Conservation (phyloP, 2,888 invertebrate species). For the Scaptodrosophila latifasciaeformis region DNA sequence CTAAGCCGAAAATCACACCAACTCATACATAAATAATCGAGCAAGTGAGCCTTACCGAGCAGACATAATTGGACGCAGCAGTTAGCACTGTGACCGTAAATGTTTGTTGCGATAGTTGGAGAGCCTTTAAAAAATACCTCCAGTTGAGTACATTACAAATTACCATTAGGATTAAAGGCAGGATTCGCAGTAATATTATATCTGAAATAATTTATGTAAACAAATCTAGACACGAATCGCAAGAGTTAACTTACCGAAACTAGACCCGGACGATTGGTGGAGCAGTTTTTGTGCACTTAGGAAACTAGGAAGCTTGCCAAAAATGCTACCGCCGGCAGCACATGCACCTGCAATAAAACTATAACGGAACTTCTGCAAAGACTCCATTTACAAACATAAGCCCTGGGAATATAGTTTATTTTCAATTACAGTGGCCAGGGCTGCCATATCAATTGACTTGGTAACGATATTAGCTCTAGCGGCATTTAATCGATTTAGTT, state of each 20-base stretch:
- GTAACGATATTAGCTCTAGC: too few species aligned
- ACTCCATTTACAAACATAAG: slow-evolving; percentile 29
- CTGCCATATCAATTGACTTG: too few species aligned
- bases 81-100: slow-evolving; percentile 78
- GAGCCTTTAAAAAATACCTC: slow-evolving; percentile 78
- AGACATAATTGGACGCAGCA: slow-evolving; percentile 79
- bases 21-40: neutral
- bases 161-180: slow-evolving; percentile 77
- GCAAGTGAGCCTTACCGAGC: slow-evolving; percentile 75
- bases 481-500: too few species aligned
- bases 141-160: slow-evolving; percentile 77
- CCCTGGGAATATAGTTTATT: too few species aligned
- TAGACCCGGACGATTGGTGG: slow-evolving; percentile 1
- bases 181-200: slow-evolving; percentile 59
- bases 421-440: too few species aligned
- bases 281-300: slow-evolving; percentile 37
- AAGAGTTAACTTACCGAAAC: slow-evolving; percentile 17
- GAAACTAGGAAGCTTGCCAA: slow-evolving; percentile 77
- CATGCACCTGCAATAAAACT: slow-evolving; percentile 76
- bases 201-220: slow-evolving; percentile 36
- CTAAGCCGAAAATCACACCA: slow-evolving; percentile 68
- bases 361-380: slow-evolving; percentile 55
- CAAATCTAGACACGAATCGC: neutral
- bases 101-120: slow-evolving; percentile 77
- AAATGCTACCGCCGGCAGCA: slow-evolving; percentile 78